Conservation (phyloP, 2,113 vertebrate species). For the Bubo blakistoni region DNA sequence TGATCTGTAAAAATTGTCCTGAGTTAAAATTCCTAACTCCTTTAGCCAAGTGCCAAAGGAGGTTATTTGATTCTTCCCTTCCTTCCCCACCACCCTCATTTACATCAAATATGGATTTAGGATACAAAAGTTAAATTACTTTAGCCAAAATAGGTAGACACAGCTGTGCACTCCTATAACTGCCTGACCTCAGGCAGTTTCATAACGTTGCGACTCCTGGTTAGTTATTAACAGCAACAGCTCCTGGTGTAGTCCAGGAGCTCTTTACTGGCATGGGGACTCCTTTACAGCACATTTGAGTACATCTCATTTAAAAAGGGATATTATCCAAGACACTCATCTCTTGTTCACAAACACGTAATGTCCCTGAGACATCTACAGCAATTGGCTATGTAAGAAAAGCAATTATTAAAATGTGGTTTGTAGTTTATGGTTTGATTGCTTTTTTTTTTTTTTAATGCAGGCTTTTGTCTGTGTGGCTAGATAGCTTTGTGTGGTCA, state of each 20-base stretch:
- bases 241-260: background rate
- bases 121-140: background rate
- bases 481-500: background rate
- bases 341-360: background rate
- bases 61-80: background rate
- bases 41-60: background rate
- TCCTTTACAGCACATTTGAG: background rate
- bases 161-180: background rate
- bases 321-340: background rate
- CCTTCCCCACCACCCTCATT: background rate
- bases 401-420: constrained; percentile 33
- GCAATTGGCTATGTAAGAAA: constrained; percentile 13
- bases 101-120: background rate
- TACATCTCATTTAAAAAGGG: background rate
- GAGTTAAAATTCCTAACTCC: background rate
- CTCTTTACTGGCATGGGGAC: background rate
- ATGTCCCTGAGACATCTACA: constrained; percentile 1
- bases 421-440: constrained; percentile 6
- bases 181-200: background rate
- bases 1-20: background rate
- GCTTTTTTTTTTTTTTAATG: background rate
- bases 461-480: background rate
- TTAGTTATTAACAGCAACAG: background rate
- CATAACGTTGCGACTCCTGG: background rate
- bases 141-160: background rate